Evolutionary conservation across 2,888 invertebrate species (phyloP).

Genomic region (Apantesis nais): DNA sequence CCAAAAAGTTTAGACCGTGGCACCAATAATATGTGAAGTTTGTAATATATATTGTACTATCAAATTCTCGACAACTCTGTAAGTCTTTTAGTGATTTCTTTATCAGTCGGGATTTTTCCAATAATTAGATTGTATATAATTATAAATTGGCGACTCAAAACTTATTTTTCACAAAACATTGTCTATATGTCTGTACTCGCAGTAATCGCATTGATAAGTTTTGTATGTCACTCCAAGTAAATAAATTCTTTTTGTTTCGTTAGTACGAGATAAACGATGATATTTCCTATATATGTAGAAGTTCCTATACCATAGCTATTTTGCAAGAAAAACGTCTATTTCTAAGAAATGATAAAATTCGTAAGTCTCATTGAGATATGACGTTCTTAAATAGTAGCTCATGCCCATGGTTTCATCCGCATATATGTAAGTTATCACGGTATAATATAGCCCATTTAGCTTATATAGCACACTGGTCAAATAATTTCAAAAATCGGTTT

Average conservation of each 20-base stretch:
- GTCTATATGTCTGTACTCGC: constrained; percentile 43
- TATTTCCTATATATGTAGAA: constrained; percentile 2
- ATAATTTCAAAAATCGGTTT: too few relatives aligned
- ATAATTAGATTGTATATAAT: background rate
- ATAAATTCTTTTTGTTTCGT: constrained; percentile 52
- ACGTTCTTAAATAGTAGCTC: too few relatives aligned
- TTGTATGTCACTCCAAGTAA: constrained; percentile 56
- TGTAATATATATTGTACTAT: too few relatives aligned
- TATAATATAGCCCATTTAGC: too few relatives aligned
- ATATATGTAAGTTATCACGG: too few relatives aligned
- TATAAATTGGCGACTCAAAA: background rate
- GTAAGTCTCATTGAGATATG: background rate
- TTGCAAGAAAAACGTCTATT: background rate
- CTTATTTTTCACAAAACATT: constrained; percentile 22
- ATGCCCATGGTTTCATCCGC: too few relatives aligned
- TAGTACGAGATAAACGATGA: constrained; percentile 50
- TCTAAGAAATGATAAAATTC: background rate
- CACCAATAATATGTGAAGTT: too few relatives aligned
- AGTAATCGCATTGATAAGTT: constrained; percentile 59
- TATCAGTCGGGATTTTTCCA: background rate
- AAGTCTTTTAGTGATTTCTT: too few relatives aligned
- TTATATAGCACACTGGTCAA: too few relatives aligned
- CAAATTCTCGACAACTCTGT: too few relatives aligned
- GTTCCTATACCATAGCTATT: background rate
- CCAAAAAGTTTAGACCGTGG: too few relatives aligned